Evolutionary conservation across 1,140 invertebrate genomes (phyloP), one percentile per base, ranked within the genome.

Genomic region (Cardiocondyla obscurior): DNA sequence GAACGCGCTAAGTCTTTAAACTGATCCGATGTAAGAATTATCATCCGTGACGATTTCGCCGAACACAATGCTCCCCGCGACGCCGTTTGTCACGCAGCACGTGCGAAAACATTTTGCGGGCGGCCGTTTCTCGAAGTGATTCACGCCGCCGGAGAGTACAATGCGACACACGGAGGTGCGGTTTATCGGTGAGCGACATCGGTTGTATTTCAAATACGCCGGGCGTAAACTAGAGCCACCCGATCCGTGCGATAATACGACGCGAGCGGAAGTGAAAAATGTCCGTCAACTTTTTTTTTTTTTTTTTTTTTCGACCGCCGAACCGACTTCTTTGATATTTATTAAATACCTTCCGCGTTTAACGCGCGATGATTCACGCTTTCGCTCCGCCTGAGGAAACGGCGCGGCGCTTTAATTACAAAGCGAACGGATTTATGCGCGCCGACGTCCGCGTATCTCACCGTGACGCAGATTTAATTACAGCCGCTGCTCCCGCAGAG

Each of bases 401-500:
- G 69, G 55, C 58, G 22, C 2, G 39, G 39, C 51, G 65, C 58
- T 85, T 87, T 86, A 87, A 87, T 86, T 87, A 67, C 85, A 49
- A 72, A 83, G 85, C 84, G 85, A 87, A 86, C 81, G 64, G 85
- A 86, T 87, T 87, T 86, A 87, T 86, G 62, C 53, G 53, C 62
- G 84, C 65, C 36, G 76, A 81, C 65, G 65, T 85, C 12, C 85
- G 76, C 25, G 85, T 64, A 82, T 86, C 77, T 39, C 49, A 28
- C 33, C 53, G 70, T 67, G 73, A 62, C 49, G 51, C 69, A 55
- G 74, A 87, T 89, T 89, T 89, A 87, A 87, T 87, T 87, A 87
- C 85, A 28, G 46, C 67, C 72, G 55, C 65, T 30, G 42, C 73
- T 57, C 85, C 85, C 73, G 74, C 22, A 73, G 58, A 33, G 58